These are phyloP conservation scores for Erebia ligea DNA, from an alignment of 2,888 invertebrate genomes.

Conservation along the genomic window DNA sequence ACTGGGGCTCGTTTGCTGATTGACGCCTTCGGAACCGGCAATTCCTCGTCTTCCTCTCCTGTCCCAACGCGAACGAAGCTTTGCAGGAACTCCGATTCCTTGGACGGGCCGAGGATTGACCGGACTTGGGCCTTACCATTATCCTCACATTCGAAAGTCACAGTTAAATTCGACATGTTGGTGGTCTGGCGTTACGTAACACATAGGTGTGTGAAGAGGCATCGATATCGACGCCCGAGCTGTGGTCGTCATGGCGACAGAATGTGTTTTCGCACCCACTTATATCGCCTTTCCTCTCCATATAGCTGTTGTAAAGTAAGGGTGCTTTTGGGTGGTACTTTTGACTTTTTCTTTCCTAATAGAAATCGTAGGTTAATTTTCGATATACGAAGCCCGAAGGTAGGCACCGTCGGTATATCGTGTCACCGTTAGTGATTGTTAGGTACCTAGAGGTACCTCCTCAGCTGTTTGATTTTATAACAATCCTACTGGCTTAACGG, in stretches of 20 bases:
- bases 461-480: too few species aligned
- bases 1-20: constrained; percentile 72
- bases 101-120: constrained; percentile 86
- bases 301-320: constrained; percentile 46
- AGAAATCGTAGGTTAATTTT: not conserved
- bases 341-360: not conserved
- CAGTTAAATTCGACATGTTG: constrained; percentile 29
- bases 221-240: constrained; percentile 74
- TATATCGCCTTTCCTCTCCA: constrained; percentile 52
- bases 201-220: constrained; percentile 62
- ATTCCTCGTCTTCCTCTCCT: constrained; percentile 81
- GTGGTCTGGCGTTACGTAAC: constrained; percentile 58
- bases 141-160: constrained; percentile 61
- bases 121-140: constrained; percentile 77
- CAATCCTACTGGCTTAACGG: too few species aligned
- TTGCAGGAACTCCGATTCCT: constrained; percentile 90
- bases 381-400: too few species aligned
- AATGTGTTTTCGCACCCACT: constrained; percentile 75
- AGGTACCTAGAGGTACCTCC: too few species aligned
- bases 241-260: constrained; percentile 72
- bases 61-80: constrained; percentile 89
- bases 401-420: too few species aligned
- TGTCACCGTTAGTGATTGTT: too few species aligned
- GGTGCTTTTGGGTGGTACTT: constrained; percentile 43
- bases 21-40: constrained; percentile 68